These are phyloP conservation scores for Manis javanica DNA, from an alignment of 2,797 vertebrate species.

Conservation along the genomic window DNA sequence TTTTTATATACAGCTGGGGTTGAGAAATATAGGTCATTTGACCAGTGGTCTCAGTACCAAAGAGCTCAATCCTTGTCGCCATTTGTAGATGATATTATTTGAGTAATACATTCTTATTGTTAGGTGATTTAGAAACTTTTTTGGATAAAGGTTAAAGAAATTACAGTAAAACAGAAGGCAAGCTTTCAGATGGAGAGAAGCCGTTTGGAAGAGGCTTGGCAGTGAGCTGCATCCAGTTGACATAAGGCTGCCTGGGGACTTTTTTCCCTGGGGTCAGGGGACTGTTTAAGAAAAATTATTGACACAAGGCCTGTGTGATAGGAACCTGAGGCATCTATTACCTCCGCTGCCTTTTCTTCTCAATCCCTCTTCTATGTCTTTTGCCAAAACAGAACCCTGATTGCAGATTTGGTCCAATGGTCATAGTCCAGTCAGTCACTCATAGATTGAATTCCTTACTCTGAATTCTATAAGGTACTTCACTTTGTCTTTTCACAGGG, in stretches of 20 bases:
- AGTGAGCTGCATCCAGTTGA: background rate
- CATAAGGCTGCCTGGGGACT: background rate
- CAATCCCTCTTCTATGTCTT: background rate
- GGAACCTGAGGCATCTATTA: background rate
- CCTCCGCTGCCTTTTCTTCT: background rate
- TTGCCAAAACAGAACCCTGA: background rate
- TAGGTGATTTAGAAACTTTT: background rate
- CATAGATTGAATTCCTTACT: background rate
- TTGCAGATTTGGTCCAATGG: background rate
- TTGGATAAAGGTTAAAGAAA: constrained; percentile 31
- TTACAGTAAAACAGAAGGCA: constrained; percentile 19
- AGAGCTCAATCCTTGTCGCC: background rate
- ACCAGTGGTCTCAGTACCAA: background rate
- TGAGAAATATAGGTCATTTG: background rate
- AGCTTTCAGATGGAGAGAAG: background rate
- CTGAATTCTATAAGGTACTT: background rate
- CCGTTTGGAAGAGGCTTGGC: background rate
- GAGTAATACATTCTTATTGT: background rate
- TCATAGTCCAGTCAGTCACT: background rate
- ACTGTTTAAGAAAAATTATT: background rate
- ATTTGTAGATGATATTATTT: background rate
- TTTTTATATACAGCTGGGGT: background rate
- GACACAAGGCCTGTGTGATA: background rate
- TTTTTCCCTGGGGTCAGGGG: background rate
- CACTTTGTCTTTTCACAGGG: background rate